Conservation (phyloP, 2,113 vertebrate genomes). For the Cromileptes altivelis region DNA sequence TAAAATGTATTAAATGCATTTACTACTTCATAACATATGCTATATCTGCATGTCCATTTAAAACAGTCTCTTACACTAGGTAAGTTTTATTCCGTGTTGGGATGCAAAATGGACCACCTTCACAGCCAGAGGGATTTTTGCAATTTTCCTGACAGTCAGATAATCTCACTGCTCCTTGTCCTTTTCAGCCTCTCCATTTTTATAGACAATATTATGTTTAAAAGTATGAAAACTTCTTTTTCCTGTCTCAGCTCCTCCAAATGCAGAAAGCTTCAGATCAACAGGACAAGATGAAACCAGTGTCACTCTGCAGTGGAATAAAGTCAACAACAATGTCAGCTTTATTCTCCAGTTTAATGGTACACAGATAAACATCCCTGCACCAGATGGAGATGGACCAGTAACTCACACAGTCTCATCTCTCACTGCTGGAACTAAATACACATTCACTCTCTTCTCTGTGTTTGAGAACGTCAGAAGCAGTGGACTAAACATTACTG, state of each 20-base stretch:
- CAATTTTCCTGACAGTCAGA: no score
- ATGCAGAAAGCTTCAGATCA: not conserved
- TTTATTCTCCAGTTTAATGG: not conserved
- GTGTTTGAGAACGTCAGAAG: conserved; percentile 18
- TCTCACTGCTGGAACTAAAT: conserved; percentile 26
- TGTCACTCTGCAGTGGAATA: not conserved
- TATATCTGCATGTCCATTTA: no score
- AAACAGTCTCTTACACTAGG: no score
- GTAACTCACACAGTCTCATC: conserved; percentile 28
- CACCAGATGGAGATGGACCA: conserved; percentile 1
- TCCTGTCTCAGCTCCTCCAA: not conserved
- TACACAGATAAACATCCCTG: not conserved
- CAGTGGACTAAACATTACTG: not conserved
- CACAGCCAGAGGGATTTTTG: no score
- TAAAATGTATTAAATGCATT: no score
- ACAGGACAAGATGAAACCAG: not conserved
- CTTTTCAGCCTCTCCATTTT: not conserved
- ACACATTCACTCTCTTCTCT: conserved; percentile 43
- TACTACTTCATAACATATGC: no score
- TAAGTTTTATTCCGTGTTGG: no score
- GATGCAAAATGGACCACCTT: no score
- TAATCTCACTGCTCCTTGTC: no score
- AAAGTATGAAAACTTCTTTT: no score
- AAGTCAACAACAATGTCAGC: not conserved
- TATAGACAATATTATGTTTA: no score